Evolutionary conservation across 1,140 invertebrate genomes (phyloP), one percentile per base, ranked within the genome.

Genomic region (Cephus cinctus): DNA sequence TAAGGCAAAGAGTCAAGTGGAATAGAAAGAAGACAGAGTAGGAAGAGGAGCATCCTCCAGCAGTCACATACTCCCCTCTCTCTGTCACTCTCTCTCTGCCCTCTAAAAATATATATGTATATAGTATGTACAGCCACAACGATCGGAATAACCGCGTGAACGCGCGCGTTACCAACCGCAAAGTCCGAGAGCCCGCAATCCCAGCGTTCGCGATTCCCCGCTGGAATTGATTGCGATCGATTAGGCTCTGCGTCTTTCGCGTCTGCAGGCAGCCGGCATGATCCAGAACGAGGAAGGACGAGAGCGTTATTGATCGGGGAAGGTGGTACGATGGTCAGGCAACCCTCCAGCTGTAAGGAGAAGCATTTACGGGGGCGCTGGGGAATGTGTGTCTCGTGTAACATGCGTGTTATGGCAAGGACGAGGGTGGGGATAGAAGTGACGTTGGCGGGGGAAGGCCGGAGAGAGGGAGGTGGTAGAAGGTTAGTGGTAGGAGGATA

Each of bases 201-300:
- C 36, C 20, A 34, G 22, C 43, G n/a, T n/a, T n/a, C n/a, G n/a
- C 22, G 49, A 45, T n/a, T n/a, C n/a, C n/a, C n/a, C n/a, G n/a
- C n/a, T n/a, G n/a, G 46, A 51, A 45, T 45, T 51, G 49, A 51
- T 41, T 45, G 45, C 47, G 31, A 49, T 49, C 42, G 25, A 20
- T n/a, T 32, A 22, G 21, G 11, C 19, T 40, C 21, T 3, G 4
- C 21, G 27, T 41, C 39, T 5, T 41, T 41, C 27, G 22, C 39
- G 39, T 18, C 44, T 32, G 43, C 20, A 34, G 31, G 19, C 25
- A 42, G 31, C 16, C 25, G 49, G 36, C 39, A 53, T 15, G 23
- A 43, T 41, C 18, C 38, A 46, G 56, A 59, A 49, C 22, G 57
- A 59, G 49, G 49, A 50, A 59, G 43, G 52, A 59, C n/a, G 40